Evolutionary conservation across 1,140 invertebrate genomes (phyloP), one percentile per base, ranked within the genome.

Genomic region (Drosophila pseudoobscura): DNA sequence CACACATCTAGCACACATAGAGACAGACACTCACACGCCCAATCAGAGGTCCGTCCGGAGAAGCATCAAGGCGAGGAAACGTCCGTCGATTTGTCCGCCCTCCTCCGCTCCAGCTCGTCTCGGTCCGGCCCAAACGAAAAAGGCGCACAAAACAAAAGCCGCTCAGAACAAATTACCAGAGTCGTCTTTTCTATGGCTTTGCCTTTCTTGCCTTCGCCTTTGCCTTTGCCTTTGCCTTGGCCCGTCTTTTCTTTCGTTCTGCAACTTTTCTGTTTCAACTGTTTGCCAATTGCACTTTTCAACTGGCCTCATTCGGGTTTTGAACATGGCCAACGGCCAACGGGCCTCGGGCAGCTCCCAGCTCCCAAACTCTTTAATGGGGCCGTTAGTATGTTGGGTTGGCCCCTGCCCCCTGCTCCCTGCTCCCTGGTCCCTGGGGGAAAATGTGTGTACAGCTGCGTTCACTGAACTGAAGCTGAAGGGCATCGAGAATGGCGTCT

Each of bases 101-200:
- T 39, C 52, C 46, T 55, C 41, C 17, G 50, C 5, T 6, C 8
- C 31, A 8, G 7, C 31, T 9, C 31, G 31, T 31, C 31, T 44
- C 39, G 53, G 65, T 35, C 53, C 44, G 22, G 56, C 68, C 54
- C 51, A 66, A 75, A 57, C 49, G 68, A 75, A 77, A 87, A 78
- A 46, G 70, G 78, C 74, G 69, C 83, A 87, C 68, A 87, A 87
- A 82, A 87, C 82, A 87, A 87, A 87, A 87, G 83, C 82, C 78
- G 82, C 83, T 85, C 82, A 82, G 74, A 88, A 87, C 83, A 87
- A 87, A 87, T 87, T 87, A 88, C 78, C 70, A 80, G 82, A 87
- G 78, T 82, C 85, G 82, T 88, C 78, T 88, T 82, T 82, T 87
- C 78, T 64, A 54, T 69, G 76, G 79, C 69, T 87, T 85, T 80